Evolutionary conservation across 2,113 vertebrate genomes (phyloP).

Genomic region (Sclerurus mexicanus): DNA sequence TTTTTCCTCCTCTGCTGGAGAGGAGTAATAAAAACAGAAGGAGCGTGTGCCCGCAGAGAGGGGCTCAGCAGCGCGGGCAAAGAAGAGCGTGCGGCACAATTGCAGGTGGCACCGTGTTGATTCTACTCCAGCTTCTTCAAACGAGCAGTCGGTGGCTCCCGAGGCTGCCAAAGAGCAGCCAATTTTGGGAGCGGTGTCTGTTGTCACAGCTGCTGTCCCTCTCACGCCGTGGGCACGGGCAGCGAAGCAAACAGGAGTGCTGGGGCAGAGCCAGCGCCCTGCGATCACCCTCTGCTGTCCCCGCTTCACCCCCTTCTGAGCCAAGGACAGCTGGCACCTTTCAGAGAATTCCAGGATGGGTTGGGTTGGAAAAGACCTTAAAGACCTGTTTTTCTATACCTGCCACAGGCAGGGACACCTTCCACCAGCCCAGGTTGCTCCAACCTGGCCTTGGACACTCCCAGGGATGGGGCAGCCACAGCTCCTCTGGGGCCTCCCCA

Average conservation of each 20-base stretch:
- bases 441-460: background rate
- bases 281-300: background rate
- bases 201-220: background rate
- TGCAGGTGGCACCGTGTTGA: background rate
- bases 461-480: background rate
- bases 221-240: background rate
- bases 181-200: background rate
- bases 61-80: background rate
- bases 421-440: background rate
- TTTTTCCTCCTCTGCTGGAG: background rate
- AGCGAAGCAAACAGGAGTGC: background rate
- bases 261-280: conserved; percentile 15
- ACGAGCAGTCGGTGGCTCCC: background rate
- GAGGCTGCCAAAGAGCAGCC: background rate
- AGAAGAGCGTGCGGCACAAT: background rate
- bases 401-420: background rate
- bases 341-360: background rate
- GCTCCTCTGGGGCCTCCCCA: background rate
- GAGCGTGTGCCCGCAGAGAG: background rate
- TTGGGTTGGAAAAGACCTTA: background rate
- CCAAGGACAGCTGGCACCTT: background rate
- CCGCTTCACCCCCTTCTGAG: background rate
- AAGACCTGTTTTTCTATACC: background rate
- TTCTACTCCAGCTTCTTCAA: background rate
- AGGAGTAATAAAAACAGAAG: background rate